A percentile compares a stretch with the other conserved stretches of the same genome.
These are phyloP conservation scores for Lichenostomus cassidix DNA, from an alignment of 2,113 vertebrate genomes.

Conservation along the genomic window DNA sequence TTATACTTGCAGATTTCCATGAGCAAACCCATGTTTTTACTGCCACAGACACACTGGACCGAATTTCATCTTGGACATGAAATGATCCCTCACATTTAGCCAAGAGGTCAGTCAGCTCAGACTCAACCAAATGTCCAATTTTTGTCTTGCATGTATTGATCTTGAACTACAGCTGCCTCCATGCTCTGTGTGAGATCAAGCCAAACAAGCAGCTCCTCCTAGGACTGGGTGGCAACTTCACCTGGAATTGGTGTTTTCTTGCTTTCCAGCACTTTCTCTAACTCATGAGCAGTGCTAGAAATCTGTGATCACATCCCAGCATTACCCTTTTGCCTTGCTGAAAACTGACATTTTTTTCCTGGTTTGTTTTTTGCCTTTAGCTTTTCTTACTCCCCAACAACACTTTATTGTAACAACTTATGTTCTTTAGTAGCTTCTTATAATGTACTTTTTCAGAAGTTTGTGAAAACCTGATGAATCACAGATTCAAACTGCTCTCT, in stretches of 20 bases:
- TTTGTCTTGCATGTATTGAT: not conserved
- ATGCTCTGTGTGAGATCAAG: not conserved
- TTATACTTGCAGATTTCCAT: not conserved
- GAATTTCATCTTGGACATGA: not conserved
- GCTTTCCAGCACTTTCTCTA: not conserved
- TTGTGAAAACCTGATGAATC: not conserved
- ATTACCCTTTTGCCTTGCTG: not conserved
- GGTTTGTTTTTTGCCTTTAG: not conserved
- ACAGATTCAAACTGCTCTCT: not conserved
- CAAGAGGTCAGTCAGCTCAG: not conserved
- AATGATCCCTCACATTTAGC: not conserved
- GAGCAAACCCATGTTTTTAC: not conserved
- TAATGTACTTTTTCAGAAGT: not conserved
- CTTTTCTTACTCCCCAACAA: not conserved
- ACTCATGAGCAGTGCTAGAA: fast-evolving
- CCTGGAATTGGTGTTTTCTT: not conserved
- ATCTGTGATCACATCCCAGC: not conserved
- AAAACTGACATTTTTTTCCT: not conserved
- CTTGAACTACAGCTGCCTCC: not conserved
- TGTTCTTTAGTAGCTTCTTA: not conserved
- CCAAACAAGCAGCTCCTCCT: not conserved
- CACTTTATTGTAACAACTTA: not conserved
- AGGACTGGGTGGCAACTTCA: not conserved
- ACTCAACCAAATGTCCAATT: not conserved
- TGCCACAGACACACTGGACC: not conserved